These are phyloP conservation scores for Nerophis lumbriciformis DNA, from an alignment of 2,113 vertebrate species.

Conservation along the genomic window DNA sequence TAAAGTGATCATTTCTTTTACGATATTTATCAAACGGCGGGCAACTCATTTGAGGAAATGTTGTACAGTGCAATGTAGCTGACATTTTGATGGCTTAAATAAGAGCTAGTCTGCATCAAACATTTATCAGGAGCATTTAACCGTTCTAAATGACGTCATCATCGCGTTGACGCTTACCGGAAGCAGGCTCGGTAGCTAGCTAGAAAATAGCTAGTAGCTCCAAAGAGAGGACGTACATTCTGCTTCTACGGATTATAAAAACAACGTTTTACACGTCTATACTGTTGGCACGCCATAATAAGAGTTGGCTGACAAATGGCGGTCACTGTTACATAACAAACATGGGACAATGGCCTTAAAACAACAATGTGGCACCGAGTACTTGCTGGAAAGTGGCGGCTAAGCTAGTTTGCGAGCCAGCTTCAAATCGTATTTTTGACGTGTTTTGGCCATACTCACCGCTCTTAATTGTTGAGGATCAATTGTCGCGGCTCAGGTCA, in stretches of 20 bases:
- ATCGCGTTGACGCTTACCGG: too few species aligned
- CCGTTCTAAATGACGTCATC: too few species aligned
- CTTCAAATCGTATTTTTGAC: neutral
- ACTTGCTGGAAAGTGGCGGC: neutral
- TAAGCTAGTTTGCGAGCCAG: neutral
- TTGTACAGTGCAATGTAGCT: too few species aligned
- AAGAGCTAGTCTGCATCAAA: too few species aligned
- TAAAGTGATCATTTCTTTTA: too few species aligned
- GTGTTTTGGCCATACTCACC: constrained; percentile 15
- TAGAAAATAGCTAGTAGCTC: too few species aligned
- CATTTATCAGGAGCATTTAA: too few species aligned
- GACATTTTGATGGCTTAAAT: too few species aligned
- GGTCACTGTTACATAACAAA: constrained; percentile 37
- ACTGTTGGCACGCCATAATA: neutral
- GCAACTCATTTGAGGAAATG: too few species aligned
- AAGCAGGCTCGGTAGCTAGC: too few species aligned
- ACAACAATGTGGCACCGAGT: neutral
- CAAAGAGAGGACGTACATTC: too few species aligned
- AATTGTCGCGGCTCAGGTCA: neutral
- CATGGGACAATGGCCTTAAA: neutral
- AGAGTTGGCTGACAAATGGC: constrained; percentile 1
- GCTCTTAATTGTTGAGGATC: neutral
- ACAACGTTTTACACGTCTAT: neutral
- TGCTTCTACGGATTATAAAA: neutral
- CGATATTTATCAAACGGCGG: too few species aligned